Base-by-base conservation (phyloP, 2,888 invertebrate genomes). In the Venusia cambrica region DNA sequence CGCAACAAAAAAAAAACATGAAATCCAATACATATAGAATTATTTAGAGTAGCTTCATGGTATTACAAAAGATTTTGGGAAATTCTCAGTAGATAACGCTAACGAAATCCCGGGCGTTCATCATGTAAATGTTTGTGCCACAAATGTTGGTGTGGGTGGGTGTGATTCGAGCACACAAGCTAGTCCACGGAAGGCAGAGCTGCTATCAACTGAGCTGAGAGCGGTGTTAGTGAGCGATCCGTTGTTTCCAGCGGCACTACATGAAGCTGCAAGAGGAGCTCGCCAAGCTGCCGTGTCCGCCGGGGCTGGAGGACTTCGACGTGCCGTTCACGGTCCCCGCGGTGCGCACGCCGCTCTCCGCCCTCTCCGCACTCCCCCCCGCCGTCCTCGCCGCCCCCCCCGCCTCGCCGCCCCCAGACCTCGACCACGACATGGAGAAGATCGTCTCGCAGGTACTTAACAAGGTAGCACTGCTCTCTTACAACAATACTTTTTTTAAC, bases 241-340 rank as follows among this genome's bases (percentile, higher is more conserved):
- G 8, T 5, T 4, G 4, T 32, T 3, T 5, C 34, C 7, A 95
- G 91, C 91, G 94, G 35, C 94, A 95, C 73, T 94, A 93, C 73
- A 91, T 92, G 51, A 93, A 94, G 65, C 84, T 97, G 46, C 92
- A 95, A 57, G 96, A 97, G 73, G 96, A 97, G 79, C 87, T 97
- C 53, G 90, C 91, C 45, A 95, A 95, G 81, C 87, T 97, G 70
- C 91, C 92, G 60, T 92, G 94, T 14, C 96, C 97, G 3, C 85
- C 90, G 21, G 94, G 93, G 5, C 76, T 94, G 25, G 92, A 93
- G 71, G 93, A 93, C 58, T 73, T 93, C 55, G 91, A 90, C 58
- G 91, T 90, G 63, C 91, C 89, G 6, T 81, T 85, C 76, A 61
- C 58, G 64, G 65, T 81, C 62, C 85, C 83, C 5, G 69, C 70